phyloP scores from a whole-genome alignment of 2,797 vertebrate genomes.

The Bradypus variegatus region DNA sequence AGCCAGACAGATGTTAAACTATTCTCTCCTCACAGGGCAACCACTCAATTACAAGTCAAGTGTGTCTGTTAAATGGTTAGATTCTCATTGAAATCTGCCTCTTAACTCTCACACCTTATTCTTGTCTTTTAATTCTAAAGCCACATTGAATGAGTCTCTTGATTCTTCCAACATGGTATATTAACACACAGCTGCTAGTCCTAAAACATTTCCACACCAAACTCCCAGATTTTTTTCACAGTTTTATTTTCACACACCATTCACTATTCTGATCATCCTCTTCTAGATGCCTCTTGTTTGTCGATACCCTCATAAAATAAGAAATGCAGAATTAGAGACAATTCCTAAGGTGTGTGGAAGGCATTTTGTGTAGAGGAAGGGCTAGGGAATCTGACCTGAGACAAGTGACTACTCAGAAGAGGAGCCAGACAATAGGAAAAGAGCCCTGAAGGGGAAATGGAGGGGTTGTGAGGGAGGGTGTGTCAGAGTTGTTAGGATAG shows the following conservation, averaged over 20 bases:
- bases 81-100: not conserved
- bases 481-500: not conserved
- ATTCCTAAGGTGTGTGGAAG: not conserved
- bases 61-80: not conserved
- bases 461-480: not conserved
- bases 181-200: not conserved
- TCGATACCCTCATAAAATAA: not conserved
- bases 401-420: not conserved
- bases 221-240: not conserved
- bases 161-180: not conserved
- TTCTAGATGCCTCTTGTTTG: not conserved
- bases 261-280: not conserved
- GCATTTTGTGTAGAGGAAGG: not conserved
- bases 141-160: not conserved
- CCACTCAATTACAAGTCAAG: not conserved
- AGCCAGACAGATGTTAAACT: not conserved
- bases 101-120: not conserved
- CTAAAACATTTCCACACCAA: not conserved
- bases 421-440: not conserved
- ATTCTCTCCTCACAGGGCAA: not conserved
- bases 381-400: not conserved
- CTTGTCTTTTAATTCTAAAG: not conserved
- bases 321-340: not conserved
- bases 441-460: not conserved
- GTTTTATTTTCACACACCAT: not conserved